Base-by-base conservation (phyloP, 2,888 invertebrate genomes). In the Prenolepis imparis region DNA sequence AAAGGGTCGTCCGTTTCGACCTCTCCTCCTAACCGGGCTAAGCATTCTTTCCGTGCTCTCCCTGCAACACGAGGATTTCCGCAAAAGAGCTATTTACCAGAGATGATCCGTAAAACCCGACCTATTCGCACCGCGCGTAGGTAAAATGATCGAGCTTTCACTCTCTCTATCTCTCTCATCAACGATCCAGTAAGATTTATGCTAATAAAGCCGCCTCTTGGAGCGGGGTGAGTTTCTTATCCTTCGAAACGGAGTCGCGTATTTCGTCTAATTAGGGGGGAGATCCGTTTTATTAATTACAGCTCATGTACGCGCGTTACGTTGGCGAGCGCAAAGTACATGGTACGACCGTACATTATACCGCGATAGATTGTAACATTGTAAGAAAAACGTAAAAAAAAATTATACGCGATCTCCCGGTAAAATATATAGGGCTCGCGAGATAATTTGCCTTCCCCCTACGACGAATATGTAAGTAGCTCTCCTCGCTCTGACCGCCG, bases 1-100 rank as follows among this genome's bases (percentile, higher is more conserved):
- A 91, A 91, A 90, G 91, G 88, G 87, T 90, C 90, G 87, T 88
- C 84, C 84, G 86, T 88, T 90, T 85, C 90, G 84, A 83, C 77
- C 88, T 82, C 74, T 61, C 74, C 64, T 21, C 63, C 55, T 32
- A 70, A 66, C 28, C 5, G 36, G 48, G 80, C 78, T 72, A 59
- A 83, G 74, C 86, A 74, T 86, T 88, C 90, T 87, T 86, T 83
- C 52, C 70, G 63, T 78, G 64, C 72, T 86, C 82, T 28, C 28
- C 48, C 84, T 52, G 63, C 88, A 44, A 83, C 74, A 81, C 78
- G 87, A 83, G 83, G 83, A 90, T 88, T 77, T 70, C 59, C 72
- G 73, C 59, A 44, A 59, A 72, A 80, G 59, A 59, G 57, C 78
- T 72, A 44, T 80, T 80, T 73, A 80, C 78, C 59, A 44, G 73